Conservation (phyloP, 2,113 vertebrate genomes). For the Podocnemis expansa region DNA sequence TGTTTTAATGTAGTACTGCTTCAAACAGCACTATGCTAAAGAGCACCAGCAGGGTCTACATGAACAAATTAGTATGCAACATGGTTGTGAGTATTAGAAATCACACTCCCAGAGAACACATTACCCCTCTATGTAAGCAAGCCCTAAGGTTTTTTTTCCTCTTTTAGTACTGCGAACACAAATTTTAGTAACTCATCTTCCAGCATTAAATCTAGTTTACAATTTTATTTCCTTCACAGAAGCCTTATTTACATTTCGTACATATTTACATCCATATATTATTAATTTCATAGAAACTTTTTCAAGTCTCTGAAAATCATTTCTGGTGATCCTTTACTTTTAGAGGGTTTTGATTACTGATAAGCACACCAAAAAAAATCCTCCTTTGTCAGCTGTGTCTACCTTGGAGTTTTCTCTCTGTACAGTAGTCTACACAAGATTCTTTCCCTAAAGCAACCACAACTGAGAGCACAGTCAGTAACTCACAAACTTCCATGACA, state of each 20-base stretch:
- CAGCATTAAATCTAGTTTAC: constrained; percentile 31
- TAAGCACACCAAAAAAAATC: neutral
- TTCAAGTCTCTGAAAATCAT: constrained; percentile 19
- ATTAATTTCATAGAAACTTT: neutral
- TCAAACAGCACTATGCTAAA: neutral
- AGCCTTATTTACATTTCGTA: neutral
- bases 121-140: neutral
- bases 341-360: neutral
- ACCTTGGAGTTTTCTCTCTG: neutral
- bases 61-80: neutral
- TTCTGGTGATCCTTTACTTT: constrained; percentile 15
- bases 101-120: neutral
- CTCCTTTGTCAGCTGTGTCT: neutral
- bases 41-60: neutral
- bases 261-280: constrained; percentile 19
- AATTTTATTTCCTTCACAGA: constrained; percentile 22
- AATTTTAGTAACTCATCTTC: constrained; percentile 1
- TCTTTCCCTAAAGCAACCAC: neutral
- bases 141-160: neutral
- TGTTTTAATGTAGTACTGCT: neutral
- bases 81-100: neutral
- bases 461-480: neutral
- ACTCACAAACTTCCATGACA: neutral
- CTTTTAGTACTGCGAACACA: neutral
- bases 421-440: neutral